These are phyloP conservation scores for Cuniculus paca DNA, from an alignment of 2,797 vertebrate species.

Conservation along the genomic window DNA sequence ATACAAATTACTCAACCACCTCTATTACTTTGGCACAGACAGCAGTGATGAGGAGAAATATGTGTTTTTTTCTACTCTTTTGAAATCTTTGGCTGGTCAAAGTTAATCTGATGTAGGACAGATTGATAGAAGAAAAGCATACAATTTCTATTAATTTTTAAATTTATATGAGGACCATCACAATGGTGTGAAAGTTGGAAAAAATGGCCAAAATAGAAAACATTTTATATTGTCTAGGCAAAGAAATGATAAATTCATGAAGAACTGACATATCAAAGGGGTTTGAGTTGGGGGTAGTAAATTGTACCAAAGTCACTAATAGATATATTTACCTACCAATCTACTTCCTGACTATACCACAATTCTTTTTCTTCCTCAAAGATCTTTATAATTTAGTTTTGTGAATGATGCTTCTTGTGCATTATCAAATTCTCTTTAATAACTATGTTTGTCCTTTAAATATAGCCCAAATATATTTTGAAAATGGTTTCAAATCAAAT, in stretches of 20 bases:
- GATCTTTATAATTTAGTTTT: neutral
- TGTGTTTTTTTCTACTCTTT: neutral
- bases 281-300: neutral
- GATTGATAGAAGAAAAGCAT: neutral
- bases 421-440: neutral
- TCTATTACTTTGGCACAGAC: neutral
- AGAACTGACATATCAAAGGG: neutral
- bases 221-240: neutral
- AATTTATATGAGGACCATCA: neutral
- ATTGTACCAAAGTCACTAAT: neutral
- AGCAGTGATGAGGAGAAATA: neutral
- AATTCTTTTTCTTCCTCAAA: constrained; percentile 2
- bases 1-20: neutral
- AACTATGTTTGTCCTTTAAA: neutral
- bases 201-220: neutral
- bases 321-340: neutral
- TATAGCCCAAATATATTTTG: neutral
- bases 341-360: neutral
- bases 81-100: neutral
- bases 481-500: neutral
- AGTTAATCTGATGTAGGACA: neutral
- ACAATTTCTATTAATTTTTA: neutral
- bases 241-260: neutral
- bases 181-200: neutral
- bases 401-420: neutral